Conservation (phyloP, 2,888 invertebrate genomes). For the Geotrupes spiniger region DNA sequence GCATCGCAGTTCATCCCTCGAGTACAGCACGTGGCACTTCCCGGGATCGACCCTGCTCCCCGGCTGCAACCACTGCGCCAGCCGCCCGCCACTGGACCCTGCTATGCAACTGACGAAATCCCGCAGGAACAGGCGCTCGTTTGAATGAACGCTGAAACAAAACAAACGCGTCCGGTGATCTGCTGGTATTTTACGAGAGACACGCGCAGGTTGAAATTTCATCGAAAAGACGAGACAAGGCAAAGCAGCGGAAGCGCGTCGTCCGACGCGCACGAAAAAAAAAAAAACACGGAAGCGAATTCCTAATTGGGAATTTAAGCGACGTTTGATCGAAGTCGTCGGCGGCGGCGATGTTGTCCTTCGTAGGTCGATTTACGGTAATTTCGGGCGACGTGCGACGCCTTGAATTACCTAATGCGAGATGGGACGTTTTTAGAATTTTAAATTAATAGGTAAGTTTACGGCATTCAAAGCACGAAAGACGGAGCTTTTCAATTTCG, state of each 20-base stretch:
- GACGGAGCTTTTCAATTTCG: no score
- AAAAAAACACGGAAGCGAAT: conserved; percentile 16
- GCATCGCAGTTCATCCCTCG: conserved; percentile 68
- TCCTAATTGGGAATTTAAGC: conserved; percentile 19
- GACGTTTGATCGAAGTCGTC: conserved; percentile 17
- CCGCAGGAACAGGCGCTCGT: conserved; percentile 87
- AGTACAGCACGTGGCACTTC: conserved; percentile 80
- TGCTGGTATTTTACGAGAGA: neutral
- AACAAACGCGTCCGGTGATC: conserved; percentile 8
- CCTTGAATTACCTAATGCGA: no score
- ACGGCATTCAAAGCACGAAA: no score
- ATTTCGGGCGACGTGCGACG: no score
- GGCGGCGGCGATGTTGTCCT: neutral
- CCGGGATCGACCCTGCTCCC: conserved; percentile 87
- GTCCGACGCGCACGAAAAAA: neutral
- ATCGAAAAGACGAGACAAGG: neutral
- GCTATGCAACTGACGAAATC: conserved; percentile 88
- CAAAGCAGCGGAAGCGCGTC: no score
- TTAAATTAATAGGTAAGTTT: no score
- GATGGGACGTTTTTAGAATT: no score
- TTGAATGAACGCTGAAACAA: conserved; percentile 72
- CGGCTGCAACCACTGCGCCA: conserved; percentile 94
- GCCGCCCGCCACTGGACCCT: conserved; percentile 83
- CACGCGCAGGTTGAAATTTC: no score
- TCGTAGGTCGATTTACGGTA: no score